Evolutionary conservation across 1,140 invertebrate species (phyloP).

Genomic region (Heliconius himera): DNA sequence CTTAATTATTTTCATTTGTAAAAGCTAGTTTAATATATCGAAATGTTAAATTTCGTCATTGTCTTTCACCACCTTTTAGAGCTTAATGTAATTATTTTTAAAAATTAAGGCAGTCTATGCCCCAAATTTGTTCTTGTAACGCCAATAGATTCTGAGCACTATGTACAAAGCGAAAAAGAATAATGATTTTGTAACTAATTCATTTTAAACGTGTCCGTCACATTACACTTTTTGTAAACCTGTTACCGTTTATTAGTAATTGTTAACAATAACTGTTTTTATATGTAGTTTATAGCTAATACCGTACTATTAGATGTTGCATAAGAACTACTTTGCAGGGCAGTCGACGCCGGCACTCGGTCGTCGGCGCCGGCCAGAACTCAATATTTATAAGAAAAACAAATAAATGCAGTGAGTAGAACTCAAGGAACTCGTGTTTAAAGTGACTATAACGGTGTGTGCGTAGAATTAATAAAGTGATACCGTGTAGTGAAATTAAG

Average conservation of each 20-base stretch:
- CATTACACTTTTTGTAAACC: constrained; percentile 12
- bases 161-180: background rate
- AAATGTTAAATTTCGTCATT: background rate
- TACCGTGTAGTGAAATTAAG: constrained; percentile 14
- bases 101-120: background rate
- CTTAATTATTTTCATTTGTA: no score
- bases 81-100: background rate
- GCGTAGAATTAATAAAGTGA: background rate
- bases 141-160: background rate
- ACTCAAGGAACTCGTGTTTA: background rate
- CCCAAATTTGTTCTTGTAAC: background rate
- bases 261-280: constrained; percentile 38
- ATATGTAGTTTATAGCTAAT: constrained; percentile 55
- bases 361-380: constrained; percentile 42
- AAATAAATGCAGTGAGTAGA: background rate
- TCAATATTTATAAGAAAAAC: constrained; percentile 9
- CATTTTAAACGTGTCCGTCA: background rate
- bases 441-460: constrained; percentile 8
- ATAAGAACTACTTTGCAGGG: constrained; percentile 55
- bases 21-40: background rate
- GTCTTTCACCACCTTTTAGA: background rate
- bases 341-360: constrained; percentile 53
- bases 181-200: constrained; percentile 7
- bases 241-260: constrained; percentile 31
- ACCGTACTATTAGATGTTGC: constrained; percentile 64